Base-by-base conservation (phyloP, 2,113 vertebrate genomes). In the Colistium nudipinnis region DNA sequence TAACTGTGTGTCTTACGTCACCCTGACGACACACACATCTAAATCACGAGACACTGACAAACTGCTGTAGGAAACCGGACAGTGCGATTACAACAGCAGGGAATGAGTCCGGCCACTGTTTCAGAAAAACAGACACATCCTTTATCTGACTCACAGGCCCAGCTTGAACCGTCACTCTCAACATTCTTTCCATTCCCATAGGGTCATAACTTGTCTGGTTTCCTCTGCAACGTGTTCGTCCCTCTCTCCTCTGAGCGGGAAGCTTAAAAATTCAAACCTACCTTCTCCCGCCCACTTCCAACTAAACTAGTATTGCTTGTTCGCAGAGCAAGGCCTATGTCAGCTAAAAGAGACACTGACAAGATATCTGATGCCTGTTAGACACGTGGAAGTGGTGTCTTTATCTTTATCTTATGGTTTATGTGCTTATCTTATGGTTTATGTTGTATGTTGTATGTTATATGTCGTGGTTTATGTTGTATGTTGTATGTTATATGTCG, bases 151-250 rank as follows among this genome's bases (percentile, higher is more conserved):
- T 69, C 69, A 66, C 28, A 4, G 10, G 64, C 59, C 19, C 41
- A 24, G 53, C 68, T 68, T 49, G 63, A 83, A 69, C 64, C 33
- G 62, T 57, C 57, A 45, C 70, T 36, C 74, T 81, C 76, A 16
- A 83, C 90, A 92, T 93, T 92, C 91, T 78, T 90, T 74, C 80
- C 85, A 90, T 86, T 91, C 85, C 64, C 79, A 52, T 30, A 68
- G 31, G 82, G 53, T 61, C 33, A 11, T 24, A 70, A 91, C 83
- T 80, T 9, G 24, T 68, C 74, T 70, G 53, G 57, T 56, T 79
- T 83, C 77, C 71, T 62, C 66, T 72, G 56, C 12, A 44, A 59
- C 39, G 41, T 63, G 38, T 24, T 76, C 64, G 53, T 69, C 54
- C 20, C 54, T 59, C 67, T 41, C 35, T 74, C 62, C 47, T 47